phyloP scores from a whole-genome alignment of 2,113 vertebrate species.

The Zapornia atra region DNA sequence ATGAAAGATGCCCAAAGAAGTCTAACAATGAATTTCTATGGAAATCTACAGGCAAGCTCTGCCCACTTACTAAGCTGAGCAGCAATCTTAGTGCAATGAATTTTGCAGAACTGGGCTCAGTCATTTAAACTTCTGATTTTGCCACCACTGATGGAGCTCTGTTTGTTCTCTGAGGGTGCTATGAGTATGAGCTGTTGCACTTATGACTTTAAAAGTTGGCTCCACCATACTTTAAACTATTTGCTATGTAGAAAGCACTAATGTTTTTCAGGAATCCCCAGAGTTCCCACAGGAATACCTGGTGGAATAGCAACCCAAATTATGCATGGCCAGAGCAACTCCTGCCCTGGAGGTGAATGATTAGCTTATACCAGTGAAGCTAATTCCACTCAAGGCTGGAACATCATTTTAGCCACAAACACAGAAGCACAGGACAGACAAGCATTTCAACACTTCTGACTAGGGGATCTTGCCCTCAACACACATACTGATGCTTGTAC shows the following conservation, averaged over 20 bases:
- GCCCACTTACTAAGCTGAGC: not conserved
- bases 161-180: not conserved
- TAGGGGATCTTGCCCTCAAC: constrained; percentile 68
- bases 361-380: not conserved
- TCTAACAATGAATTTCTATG: not conserved
- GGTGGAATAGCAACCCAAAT: not conserved
- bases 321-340: not conserved
- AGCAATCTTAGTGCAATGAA: not conserved
- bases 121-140: not conserved
- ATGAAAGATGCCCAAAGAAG: not conserved
- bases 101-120: not conserved
- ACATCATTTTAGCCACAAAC: not conserved
- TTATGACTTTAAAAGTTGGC: not conserved
- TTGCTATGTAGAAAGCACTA: not conserved
- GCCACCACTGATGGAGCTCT: not conserved
- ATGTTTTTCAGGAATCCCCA: not conserved
- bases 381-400: not conserved
- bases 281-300: not conserved
- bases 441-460: constrained; percentile 56
- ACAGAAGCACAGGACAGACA: constrained; percentile 4
- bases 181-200: not conserved
- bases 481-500: constrained; percentile 64
- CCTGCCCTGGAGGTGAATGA: not conserved
- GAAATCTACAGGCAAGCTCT: not conserved
- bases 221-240: not conserved